Evolutionary conservation across 2,797 vertebrate genomes (phyloP).

Genomic region (Pangasius larnaudii): DNA sequence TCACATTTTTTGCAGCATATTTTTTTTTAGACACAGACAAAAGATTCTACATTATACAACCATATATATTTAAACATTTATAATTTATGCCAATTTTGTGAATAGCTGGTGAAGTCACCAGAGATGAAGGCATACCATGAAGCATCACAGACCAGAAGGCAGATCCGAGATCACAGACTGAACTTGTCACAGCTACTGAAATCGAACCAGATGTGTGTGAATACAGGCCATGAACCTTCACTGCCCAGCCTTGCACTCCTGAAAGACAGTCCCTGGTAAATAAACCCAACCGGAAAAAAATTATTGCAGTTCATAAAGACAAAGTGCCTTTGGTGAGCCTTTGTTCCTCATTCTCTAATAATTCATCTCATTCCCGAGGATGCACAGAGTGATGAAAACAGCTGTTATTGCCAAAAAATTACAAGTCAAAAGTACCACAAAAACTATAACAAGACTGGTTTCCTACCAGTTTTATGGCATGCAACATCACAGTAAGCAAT

Average conservation of each 20-base stretch:
- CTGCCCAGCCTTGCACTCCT: neutral
- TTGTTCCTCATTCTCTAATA: neutral
- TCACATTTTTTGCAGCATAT: neutral
- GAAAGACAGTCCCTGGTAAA: conserved; percentile 18
- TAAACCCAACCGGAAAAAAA: conserved; percentile 1
- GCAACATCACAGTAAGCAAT: conserved; percentile 20
- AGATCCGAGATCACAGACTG: neutral
- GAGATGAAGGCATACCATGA: conserved; percentile 13
- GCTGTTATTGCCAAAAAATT: conserved; percentile 25
- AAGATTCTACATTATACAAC: conserved; percentile 48
- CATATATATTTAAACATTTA: conserved; percentile 30
- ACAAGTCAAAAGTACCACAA: conserved; percentile 28
- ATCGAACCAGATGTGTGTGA: neutral
- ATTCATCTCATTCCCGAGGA: neutral
- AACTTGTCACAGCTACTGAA: conserved; percentile 20
- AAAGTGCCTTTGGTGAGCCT: neutral
- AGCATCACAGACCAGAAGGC: neutral
- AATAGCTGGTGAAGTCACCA: conserved; percentile 63
- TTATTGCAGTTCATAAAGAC: conserved; percentile 45
- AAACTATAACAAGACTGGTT: neutral
- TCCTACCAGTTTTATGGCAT: neutral
- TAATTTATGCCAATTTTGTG: conserved; percentile 33
- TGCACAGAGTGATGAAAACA: neutral
- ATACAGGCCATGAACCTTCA: conserved; percentile 1
- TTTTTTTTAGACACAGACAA: conserved; percentile 41